Conservation (phyloP, 2,888 invertebrate genomes). For the Gymnocheta viridis region DNA sequence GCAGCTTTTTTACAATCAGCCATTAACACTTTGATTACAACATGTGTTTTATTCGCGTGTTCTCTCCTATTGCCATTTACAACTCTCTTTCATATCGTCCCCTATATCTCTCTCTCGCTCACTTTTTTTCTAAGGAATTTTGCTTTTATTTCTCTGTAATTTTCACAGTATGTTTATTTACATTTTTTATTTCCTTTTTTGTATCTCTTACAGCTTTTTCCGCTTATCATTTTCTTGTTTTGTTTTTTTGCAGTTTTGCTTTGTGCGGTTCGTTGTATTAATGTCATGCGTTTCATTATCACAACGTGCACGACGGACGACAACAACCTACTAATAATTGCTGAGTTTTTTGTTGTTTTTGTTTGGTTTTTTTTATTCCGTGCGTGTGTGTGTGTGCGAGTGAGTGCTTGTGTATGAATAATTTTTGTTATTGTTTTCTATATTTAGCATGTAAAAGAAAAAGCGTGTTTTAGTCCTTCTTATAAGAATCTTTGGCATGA, state of each 20-base stretch:
- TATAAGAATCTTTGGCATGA: background rate
- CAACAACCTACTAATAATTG: conserved; percentile 11
- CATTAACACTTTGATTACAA: conserved; percentile 64
- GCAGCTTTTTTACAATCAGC: conserved; percentile 52
- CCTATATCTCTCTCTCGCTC: background rate
- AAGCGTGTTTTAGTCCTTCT: background rate
- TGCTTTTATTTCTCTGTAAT: background rate
- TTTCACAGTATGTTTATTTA: conserved; percentile 7
- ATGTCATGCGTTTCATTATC: conserved; percentile 59
- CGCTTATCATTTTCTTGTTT: background rate
- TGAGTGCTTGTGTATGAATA: background rate
- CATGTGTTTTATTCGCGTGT: conserved; percentile 44
- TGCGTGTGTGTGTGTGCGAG: background rate
- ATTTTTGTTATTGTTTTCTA: conserved; percentile 31
- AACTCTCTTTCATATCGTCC: background rate
- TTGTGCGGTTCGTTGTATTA: conserved; percentile 30
- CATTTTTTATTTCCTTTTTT: conserved; percentile 37
- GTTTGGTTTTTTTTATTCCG: background rate
- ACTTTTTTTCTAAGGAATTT: background rate
- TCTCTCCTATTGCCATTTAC: background rate
- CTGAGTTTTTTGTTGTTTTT: background rate
- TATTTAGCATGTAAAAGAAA: background rate
- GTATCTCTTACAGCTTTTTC: conserved; percentile 10
- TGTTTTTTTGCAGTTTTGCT: conserved; percentile 11
- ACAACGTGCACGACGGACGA: conserved; percentile 52